Evolutionary conservation across 2,797 vertebrate species (phyloP).

Genomic region (Vireo griseus): DNA sequence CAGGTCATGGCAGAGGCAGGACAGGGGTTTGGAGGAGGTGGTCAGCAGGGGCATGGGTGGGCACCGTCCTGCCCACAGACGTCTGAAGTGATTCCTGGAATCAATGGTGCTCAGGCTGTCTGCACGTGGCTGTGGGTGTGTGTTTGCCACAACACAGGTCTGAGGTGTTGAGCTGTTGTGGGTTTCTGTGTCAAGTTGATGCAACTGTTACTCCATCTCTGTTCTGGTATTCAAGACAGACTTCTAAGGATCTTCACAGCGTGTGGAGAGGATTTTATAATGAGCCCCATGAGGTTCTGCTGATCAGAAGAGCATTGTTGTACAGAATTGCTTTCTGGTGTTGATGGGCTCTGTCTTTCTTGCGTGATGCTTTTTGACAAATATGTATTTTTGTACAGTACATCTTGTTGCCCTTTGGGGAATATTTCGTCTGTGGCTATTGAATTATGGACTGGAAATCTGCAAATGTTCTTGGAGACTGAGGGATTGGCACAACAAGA

Average conservation of each 20-base stretch:
- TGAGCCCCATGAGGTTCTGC: neutral
- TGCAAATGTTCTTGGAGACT: neutral
- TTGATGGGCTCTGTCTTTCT: neutral
- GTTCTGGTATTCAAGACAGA: neutral
- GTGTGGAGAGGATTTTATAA: neutral
- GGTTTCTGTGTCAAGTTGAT: neutral
- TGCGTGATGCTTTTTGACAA: neutral
- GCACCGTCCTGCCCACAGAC: fast-evolving
- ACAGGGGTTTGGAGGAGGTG: neutral
- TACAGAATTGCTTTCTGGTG: neutral
- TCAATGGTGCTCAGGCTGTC: fast-evolving
- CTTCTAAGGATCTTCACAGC: neutral
- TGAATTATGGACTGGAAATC: slow-evolving; percentile 23
- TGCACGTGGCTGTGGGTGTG: neutral
- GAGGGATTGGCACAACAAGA: neutral
- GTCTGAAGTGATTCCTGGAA: neutral
- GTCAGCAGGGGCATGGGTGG: fast-evolving
- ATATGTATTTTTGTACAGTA: neutral
- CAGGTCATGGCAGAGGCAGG: neutral
- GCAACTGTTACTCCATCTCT: neutral
- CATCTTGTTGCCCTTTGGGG: neutral
- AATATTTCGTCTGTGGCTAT: neutral
- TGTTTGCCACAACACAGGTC: neutral
- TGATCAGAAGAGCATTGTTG: neutral
- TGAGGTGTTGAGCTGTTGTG: neutral